A percentile compares a stretch with the other conserved stretches of the same genome.
These are phyloP conservation scores for Stegana nigrithorax DNA, from an alignment of 2,888 invertebrate genomes.

Conservation along the genomic window DNA sequence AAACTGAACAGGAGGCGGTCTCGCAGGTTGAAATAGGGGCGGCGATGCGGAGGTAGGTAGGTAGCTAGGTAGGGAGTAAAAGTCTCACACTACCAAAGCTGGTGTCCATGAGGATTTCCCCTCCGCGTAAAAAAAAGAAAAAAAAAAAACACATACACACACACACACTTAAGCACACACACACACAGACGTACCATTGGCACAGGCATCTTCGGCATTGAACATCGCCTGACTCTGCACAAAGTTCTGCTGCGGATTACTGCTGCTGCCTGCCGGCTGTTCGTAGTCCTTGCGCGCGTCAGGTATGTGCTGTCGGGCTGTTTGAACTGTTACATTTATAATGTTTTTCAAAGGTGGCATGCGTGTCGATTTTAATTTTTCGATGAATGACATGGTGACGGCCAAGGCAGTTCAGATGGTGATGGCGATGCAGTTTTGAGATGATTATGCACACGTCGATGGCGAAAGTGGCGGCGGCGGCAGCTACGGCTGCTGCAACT, in stretches of 20 bases:
- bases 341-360: conserved; percentile 82
- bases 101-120: too few species aligned
- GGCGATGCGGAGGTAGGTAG: too few species aligned
- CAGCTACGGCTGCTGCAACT: conserved; percentile 11
- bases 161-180: too few species aligned
- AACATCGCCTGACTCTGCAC: conserved; percentile 42
- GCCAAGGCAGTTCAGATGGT: conserved; percentile 7
- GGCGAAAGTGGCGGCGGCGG: conserved; percentile 22
- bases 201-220: conserved; percentile 17
- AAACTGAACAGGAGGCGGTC: too few species aligned
- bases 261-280: conserved; percentile 56
- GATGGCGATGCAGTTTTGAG: conserved; percentile 21
- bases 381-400: conserved; percentile 72
- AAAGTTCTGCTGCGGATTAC: conserved; percentile 42
- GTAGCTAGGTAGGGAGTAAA: too few species aligned
- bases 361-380: conserved; percentile 73
- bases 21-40: too few species aligned
- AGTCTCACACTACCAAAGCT: too few species aligned
- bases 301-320: conserved; percentile 82
- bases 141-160: too few species aligned
- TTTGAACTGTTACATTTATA: conserved; percentile 85
- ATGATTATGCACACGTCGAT: conserved; percentile 23
- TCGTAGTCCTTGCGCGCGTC: conserved; percentile 71
- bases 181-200: conserved; percentile 23
- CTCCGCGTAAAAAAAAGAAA: too few species aligned